Evolutionary conservation across 1,140 invertebrate species (phyloP).

Genomic region (Drosophila micromelanica): DNA sequence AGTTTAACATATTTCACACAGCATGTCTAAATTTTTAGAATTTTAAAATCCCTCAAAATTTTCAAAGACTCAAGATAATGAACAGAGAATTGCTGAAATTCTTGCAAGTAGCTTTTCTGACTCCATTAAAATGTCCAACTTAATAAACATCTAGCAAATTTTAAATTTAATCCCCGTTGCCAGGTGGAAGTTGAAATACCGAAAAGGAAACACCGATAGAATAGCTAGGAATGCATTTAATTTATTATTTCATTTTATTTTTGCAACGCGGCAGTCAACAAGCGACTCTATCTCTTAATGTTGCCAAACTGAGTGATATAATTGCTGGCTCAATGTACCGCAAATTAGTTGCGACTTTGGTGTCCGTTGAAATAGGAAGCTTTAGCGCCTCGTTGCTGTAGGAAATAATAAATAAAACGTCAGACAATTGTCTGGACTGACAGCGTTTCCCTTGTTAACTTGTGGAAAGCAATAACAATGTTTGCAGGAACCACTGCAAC

Average conservation of each 20-base stretch:
- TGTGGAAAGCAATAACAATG: constrained; percentile 7
- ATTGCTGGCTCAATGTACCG: constrained; percentile 23
- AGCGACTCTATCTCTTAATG: constrained; percentile 46
- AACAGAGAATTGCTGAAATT: constrained; percentile 11
- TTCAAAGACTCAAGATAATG: background rate
- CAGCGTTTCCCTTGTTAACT: constrained; percentile 48
- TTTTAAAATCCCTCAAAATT: too few relatives aligned
- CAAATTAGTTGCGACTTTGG: constrained; percentile 42
- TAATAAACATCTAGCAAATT: constrained; percentile 45
- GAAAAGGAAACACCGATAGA: background rate
- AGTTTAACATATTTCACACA: too few relatives aligned
- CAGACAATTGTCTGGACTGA: constrained; percentile 52
- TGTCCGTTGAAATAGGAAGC: constrained; percentile 10
- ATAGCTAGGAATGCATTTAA: background rate
- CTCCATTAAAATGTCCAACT: constrained; percentile 63
- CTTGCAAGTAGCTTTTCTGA: constrained; percentile 29
- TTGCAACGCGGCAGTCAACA: background rate
- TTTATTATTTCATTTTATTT: background rate
- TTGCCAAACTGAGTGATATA: constrained; percentile 37
- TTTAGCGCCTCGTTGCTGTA: constrained; percentile 52
- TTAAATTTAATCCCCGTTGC: constrained; percentile 16
- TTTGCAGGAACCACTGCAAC: constrained; percentile 1
- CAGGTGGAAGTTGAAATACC: background rate
- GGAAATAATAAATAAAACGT: constrained; percentile 73
- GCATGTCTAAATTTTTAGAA: too few relatives aligned